Base-by-base conservation (phyloP, 2,797 vertebrate species). In the Ambastaia sidthimunki region DNA sequence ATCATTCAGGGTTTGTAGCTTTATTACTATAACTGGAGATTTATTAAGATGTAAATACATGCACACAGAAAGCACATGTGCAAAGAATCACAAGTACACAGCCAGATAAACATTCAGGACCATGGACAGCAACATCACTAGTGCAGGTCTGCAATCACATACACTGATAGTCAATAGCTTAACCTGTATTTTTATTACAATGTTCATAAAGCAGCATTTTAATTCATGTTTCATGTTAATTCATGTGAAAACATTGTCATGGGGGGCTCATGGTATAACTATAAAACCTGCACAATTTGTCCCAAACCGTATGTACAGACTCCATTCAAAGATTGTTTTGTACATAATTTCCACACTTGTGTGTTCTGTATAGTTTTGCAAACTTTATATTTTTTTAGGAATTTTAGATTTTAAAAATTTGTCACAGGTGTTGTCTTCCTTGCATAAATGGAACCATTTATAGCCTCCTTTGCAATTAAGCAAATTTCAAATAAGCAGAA, bases 121-220 rank as follows among this genome's bases (percentile, higher is more conserved):
- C 91, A 76, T 0, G 86, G 91, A 92, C 90, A 92, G 92, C 83
- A 90, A 82, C 77, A 16, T 2, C n/a, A 55, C n/a, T 10, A 1
- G 21, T 59, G 21, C 11, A 25, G 34, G 34, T n/a, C 50, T 73
- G 60, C 11, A 44, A 21, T 75, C 73, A 28, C 25, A 16, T 16
- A 59, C 4, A 25, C 55, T 10, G 28, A n/a, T 7, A 63, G 10
- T 7, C 2, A 28, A 28, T 28, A 28, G 28, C 34, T 37, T 65
- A n/a, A n/a, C n/a, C 9, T 37, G 60, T 63, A 63, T 34, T 63
- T 10, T 34, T n/a, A 34, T 34, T 63, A 63, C 15, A 63, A 15
- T 2, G 28, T 7, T 34, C 6, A 16, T 3, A 62, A 62, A 16
- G 2, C 23, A 28, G 13, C 1, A 28, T 63, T n/a, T n/a, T n/a